Conservation (phyloP, 2,888 invertebrate species). For the Nesidiocoris tenuis region DNA sequence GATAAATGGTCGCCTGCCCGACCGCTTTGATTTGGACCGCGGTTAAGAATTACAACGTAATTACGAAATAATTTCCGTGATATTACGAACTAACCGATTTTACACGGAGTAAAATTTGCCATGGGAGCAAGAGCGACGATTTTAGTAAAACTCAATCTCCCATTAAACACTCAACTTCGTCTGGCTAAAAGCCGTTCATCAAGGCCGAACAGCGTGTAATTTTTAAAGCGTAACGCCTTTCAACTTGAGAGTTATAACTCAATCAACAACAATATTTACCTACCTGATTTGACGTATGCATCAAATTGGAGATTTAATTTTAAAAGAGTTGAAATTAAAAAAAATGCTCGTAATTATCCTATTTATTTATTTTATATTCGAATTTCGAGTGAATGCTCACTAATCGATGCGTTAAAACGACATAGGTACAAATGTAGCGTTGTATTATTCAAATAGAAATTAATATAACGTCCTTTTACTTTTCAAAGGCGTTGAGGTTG, state of each 20-base stretch:
- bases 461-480: too few relatives aligned
- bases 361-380: too few relatives aligned
- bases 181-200: not conserved
- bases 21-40: not conserved
- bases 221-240: not conserved
- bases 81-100: not conserved
- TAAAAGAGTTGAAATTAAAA: too few relatives aligned
- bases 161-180: not conserved
- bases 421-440: too few relatives aligned
- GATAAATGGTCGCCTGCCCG: not conserved
- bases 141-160: not conserved
- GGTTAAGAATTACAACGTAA: not conserved
- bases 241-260: not conserved
- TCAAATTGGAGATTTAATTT: too few relatives aligned
- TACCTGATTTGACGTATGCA: too few relatives aligned
- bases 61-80: not conserved
- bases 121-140: not conserved
- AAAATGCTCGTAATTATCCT: too few relatives aligned
- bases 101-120: not conserved
- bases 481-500: too few relatives aligned
- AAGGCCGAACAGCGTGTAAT: not conserved
- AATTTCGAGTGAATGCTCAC: too few relatives aligned
- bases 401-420: too few relatives aligned
- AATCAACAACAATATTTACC: too few relatives aligned
- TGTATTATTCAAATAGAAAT: too few relatives aligned